A percentile compares a stretch with the other conserved stretches of the same genome.
Evolutionary conservation across 1,140 invertebrate genomes (phyloP).

Genomic region (Bombus difficillimus): DNA sequence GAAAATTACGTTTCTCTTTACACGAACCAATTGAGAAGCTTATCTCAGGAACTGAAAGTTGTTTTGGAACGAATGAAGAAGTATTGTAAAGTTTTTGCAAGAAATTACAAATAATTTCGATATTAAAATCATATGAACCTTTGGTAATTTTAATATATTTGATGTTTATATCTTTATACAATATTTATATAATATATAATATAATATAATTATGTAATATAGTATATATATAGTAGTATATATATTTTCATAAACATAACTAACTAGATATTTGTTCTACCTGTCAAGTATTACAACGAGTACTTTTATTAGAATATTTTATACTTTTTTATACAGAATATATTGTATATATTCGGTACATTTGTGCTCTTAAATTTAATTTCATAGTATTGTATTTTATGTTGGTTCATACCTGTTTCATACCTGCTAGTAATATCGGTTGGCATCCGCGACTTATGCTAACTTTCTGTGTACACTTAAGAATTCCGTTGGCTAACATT

Average conservation of each 20-base stretch:
- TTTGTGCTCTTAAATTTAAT: neutral
- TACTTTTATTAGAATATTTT: neutral
- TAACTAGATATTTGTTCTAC: too few species aligned
- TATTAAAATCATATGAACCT: neutral
- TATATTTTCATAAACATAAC: too few species aligned
- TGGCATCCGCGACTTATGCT: neutral
- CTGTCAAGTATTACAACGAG: neutral
- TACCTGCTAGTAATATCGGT: neutral
- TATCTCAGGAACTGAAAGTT: neutral
- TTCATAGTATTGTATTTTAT: neutral
- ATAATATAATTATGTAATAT: too few species aligned
- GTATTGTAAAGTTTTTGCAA: neutral
- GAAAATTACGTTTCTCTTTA: neutral
- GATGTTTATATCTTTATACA: too few species aligned
- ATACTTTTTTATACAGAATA: neutral
- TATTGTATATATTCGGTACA: neutral
- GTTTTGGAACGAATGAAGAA: too few species aligned
- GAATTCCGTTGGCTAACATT: neutral
- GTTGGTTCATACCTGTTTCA: neutral
- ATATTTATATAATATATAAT: too few species aligned
- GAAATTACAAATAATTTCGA: neutral
- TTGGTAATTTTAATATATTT: neutral
- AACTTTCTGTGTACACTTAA: neutral
- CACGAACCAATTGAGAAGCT: neutral
- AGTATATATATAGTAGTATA: too few species aligned